phyloP scores from a whole-genome alignment of 2,113 vertebrate genomes.

The Tachysurus fulvidraco region DNA sequence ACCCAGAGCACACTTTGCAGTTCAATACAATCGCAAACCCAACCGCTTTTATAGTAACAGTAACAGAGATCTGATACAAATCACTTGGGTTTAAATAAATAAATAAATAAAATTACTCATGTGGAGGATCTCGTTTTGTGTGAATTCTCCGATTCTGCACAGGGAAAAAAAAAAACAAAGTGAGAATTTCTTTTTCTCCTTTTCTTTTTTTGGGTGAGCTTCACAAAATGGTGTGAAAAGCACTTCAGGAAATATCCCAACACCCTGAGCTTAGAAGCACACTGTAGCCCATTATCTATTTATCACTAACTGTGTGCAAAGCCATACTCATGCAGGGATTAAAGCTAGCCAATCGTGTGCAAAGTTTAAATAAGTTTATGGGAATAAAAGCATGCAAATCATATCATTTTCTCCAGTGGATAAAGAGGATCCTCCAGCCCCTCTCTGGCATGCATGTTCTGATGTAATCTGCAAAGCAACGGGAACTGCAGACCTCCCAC shows the following conservation, averaged over 20 bases:
- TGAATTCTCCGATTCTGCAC: neutral
- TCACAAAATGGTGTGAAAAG: neutral
- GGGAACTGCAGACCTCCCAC: slow-evolving; percentile 29
- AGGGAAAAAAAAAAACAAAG: neutral
- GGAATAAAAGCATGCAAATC: slow-evolving; percentile 39
- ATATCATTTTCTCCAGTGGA: slow-evolving; percentile 35
- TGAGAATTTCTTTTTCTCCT: neutral
- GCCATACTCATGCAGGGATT: neutral
- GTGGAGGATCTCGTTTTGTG: neutral
- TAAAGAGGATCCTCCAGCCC: slow-evolving; percentile 46
- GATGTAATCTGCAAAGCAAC: slow-evolving; percentile 50
- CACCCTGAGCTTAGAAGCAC: neutral
- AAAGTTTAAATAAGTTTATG: slow-evolving; percentile 28
- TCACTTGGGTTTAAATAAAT: neutral
- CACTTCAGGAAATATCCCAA: slow-evolving; percentile 18
- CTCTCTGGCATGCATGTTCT: slow-evolving; percentile 48
- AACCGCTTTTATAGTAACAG: slow-evolving; percentile 62
- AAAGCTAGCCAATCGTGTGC: neutral
- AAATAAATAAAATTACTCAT: neutral
- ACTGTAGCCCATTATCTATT: slow-evolving; percentile 29
- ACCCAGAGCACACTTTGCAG: slow-evolving; percentile 49
- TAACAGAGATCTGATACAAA: slow-evolving; percentile 47
- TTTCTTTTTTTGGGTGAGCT: neutral
- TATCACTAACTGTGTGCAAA: neutral
- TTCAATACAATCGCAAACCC: slow-evolving; percentile 66